Percentiles rank a stretch among this genome's conserved stretches.
phyloP scores from a whole-genome alignment of 2,797 vertebrate genomes.

The Taeniopygia guttata region DNA sequence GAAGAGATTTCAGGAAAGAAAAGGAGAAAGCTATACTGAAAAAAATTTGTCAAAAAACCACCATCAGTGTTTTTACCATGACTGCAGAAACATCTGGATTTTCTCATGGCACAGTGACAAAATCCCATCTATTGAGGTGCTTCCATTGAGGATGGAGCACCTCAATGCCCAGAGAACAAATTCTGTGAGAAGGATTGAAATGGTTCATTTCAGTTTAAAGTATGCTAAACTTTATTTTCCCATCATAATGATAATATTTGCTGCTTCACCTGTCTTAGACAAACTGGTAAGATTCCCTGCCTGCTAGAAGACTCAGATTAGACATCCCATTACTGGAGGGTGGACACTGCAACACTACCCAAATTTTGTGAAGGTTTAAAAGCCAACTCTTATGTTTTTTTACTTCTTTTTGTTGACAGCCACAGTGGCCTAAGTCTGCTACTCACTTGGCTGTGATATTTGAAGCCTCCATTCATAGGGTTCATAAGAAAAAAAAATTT shows the following conservation, averaged over 20 bases:
- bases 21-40: neutral
- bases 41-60: neutral
- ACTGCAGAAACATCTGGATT: neutral
- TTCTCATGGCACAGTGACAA: neutral
- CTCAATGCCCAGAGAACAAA: neutral
- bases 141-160: too few species aligned
- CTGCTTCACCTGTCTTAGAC: neutral
- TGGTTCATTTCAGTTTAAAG: neutral
- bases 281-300: neutral
- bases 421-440: neutral
- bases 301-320: fast-evolving
- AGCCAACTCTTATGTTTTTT: neutral
- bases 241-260: neutral
- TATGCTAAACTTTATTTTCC: neutral
- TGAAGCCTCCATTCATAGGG: neutral
- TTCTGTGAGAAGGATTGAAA: neutral
- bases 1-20: neutral
- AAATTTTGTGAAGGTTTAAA: neutral
- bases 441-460: neutral
- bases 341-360: neutral
- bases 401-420: neutral
- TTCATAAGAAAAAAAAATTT: neutral
- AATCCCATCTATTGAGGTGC: neutral
- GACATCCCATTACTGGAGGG: neutral
- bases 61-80: neutral